Evolutionary conservation across 2,113 vertebrate species (phyloP).

Genomic region (Lophotis ruficrista): DNA sequence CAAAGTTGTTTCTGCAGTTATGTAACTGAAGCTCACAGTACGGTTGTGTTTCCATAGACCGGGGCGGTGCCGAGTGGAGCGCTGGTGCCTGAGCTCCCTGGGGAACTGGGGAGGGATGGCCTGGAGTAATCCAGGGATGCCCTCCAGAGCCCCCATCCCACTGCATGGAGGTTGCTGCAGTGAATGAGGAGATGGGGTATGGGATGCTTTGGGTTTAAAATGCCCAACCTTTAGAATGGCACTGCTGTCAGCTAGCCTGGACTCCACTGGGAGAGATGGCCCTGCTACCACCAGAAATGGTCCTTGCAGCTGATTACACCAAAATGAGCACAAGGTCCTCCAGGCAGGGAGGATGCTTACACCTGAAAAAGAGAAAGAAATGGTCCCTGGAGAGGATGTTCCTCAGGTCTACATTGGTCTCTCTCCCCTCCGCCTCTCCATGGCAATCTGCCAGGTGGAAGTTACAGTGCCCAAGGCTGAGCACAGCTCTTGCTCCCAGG

Average conservation of each 20-base stretch:
- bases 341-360: background rate
- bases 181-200: background rate
- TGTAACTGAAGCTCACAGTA: background rate
- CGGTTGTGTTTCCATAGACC: fast-evolving
- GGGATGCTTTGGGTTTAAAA: background rate
- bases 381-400: background rate
- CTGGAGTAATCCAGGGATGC: background rate
- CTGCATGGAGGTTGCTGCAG: background rate
- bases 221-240: background rate
- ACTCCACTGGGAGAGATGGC: background rate
- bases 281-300: background rate
- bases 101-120: background rate
- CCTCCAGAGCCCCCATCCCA: background rate
- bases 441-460: background rate
- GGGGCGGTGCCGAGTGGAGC: fast-evolving
- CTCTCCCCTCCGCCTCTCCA: background rate
- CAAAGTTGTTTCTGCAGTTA: background rate
- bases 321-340: background rate
- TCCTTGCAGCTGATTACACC: background rate
- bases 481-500: background rate
- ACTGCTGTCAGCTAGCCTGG: fast-evolving
- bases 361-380: background rate
- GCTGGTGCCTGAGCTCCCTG: background rate
- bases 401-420: background rate
- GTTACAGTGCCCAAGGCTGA: background rate